Conservation (phyloP, 2,797 vertebrate species). For the Gallinago stenura region DNA sequence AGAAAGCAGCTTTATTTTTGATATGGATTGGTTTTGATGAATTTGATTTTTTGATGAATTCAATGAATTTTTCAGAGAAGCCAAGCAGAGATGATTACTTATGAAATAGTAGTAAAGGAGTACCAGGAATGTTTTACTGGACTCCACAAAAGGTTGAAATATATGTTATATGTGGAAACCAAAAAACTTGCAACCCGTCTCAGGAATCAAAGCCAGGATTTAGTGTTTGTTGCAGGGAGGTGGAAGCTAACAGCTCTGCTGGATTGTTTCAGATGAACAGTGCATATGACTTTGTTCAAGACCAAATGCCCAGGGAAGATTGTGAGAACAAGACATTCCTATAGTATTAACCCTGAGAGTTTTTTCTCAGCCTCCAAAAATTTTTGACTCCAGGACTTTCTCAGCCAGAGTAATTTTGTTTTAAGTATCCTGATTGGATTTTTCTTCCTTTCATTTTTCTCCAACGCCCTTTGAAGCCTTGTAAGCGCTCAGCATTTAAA, state of each 20-base stretch:
- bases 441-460: not conserved
- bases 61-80: not conserved
- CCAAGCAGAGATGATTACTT: not conserved
- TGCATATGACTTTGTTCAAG: not conserved
- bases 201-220: not conserved
- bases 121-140: not conserved
- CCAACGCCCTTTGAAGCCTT: not conserved
- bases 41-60: not conserved
- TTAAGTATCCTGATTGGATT: not conserved
- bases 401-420: not conserved
- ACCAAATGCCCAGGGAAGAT: not conserved
- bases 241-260: not conserved
- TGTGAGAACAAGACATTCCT: not conserved
- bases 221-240: fast-evolving
- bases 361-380: not conserved
- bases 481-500: not conserved
- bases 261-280: not conserved
- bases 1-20: not conserved
- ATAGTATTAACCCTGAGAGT: not conserved
- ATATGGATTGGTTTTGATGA: not conserved
- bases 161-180: not conserved
- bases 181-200: not conserved
- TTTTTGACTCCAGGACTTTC: not conserved
- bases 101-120: not conserved
- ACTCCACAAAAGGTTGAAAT: not conserved